phyloP scores from a whole-genome alignment of 2,888 invertebrate genomes.

The Ophioninae sp. region DNA sequence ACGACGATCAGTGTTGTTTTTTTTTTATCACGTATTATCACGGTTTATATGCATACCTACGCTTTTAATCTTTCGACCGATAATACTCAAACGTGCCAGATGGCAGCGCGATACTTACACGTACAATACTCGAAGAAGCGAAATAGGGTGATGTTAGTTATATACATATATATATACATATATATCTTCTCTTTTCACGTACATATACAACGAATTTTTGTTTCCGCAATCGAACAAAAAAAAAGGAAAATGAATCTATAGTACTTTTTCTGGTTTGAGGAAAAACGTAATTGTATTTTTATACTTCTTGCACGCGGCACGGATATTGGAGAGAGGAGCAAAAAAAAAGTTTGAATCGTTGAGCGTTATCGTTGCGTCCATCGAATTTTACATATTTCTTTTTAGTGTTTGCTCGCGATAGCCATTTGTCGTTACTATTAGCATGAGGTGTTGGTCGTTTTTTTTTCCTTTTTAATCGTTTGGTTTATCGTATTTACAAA shows the following conservation, averaged over 20 bases:
- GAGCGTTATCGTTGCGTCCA: constrained; percentile 53
- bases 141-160: constrained; percentile 33
- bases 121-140: constrained; percentile 54
- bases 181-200: not conserved
- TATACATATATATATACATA: constrained; percentile 13
- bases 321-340: constrained; percentile 27
- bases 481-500: constrained; percentile 6
- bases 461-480: not conserved
- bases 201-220: constrained; percentile 47
- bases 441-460: constrained; percentile 41
- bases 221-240: constrained; percentile 22
- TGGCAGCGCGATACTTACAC: constrained; percentile 29
- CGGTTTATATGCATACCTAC: not conserved
- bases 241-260: constrained; percentile 26
- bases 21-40: not conserved
- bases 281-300: constrained; percentile 59
- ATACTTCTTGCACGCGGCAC: constrained; percentile 48
- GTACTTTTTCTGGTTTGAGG: constrained; percentile 46
- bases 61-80: constrained; percentile 23
- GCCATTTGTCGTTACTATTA: constrained; percentile 42
- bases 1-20: not conserved
- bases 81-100: constrained; percentile 48
- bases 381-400: constrained; percentile 37
- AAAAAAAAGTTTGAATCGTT: constrained; percentile 26
- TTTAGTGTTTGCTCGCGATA: constrained; percentile 2